Percentiles rank a stretch among this genome's conserved stretches.
phyloP scores from a whole-genome alignment of 2,113 vertebrate species.

The Sterrhoptilus dennistouni region DNA sequence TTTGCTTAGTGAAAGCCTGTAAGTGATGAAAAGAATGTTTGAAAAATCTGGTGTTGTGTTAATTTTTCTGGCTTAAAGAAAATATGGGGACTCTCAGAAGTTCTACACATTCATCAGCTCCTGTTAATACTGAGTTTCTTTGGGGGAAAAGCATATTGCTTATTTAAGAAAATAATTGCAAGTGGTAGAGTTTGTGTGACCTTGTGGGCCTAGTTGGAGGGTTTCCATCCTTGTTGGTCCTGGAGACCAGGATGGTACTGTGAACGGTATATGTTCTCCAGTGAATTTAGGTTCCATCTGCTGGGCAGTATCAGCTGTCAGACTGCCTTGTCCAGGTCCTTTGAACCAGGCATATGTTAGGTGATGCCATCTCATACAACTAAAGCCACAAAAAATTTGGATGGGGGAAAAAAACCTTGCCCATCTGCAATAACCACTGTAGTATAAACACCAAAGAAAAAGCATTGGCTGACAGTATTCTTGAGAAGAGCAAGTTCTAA shows the following conservation, averaged over 20 bases:
- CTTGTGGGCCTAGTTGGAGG: not conserved
- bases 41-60: not conserved
- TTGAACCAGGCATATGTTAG: not conserved
- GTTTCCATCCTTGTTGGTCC: not conserved
- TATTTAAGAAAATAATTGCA: not conserved
- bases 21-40: not conserved
- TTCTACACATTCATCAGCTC: not conserved
- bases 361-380: not conserved
- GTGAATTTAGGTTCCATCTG: not conserved
- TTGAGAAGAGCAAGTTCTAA: not conserved
- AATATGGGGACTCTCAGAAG: not conserved
- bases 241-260: not conserved
- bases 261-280: not conserved
- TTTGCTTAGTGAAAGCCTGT: not conserved
- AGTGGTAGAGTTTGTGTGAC: not conserved
- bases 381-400: not conserved
- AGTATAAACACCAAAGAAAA: not conserved
- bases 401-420: not conserved
- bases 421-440: not conserved
- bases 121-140: not conserved
- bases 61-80: not conserved
- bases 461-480: not conserved
- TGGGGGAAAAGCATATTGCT: not conserved
- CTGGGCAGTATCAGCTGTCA: not conserved
- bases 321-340: fast-evolving